Base-by-base conservation (phyloP, 2,888 invertebrate species). In the Melolontha melolontha region DNA sequence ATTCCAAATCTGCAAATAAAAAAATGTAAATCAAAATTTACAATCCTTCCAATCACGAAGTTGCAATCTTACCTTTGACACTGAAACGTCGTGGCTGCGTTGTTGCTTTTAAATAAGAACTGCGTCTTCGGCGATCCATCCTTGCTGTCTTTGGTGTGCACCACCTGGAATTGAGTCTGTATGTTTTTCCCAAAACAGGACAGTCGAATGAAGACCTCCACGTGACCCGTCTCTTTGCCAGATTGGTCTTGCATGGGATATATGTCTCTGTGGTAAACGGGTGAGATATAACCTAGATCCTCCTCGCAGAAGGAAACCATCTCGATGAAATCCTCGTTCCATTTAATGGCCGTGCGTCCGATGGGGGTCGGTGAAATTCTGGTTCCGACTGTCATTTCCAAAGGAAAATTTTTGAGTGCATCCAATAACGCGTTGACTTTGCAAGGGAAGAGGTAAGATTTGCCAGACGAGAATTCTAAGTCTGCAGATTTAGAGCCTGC, bases 361-460 rank as follows among this genome's bases (percentile, higher is more conserved):
- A 87, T 77, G 0, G 77, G 75, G 77, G 84, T 84, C 1, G 80
- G 79, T 62, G 81, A 81, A 62, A 85, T 84, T 59, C 85, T 86
- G 17, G 85, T 84, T 81, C 83, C 85, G 6, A 88, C 80, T 72
- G 84, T 83, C 40, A 88, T 79, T 76, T 85, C 84, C 54, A 88
- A 73, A n/a, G 87, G 86, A 72, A 84, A 85, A 55, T 82, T 83
- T 44, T 81, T 82, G 5, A 88, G 76, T 39, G 81, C 82, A 72
- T 82, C 78, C 0, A 85, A 78, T 11, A 88, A 77, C 1, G 84
- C 83, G 44, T 85, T 84, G 4, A 86, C 82, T 62, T 83, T 85
- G 17, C 84, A 83, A 5, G 86, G 82, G 64, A 88, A 88, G 16
- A 88, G 74, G 74, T 83, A 85, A 0, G 88, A 87, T 83, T 86